Conservation (phyloP, 2,797 vertebrate species). For the Mico argentatus region DNA sequence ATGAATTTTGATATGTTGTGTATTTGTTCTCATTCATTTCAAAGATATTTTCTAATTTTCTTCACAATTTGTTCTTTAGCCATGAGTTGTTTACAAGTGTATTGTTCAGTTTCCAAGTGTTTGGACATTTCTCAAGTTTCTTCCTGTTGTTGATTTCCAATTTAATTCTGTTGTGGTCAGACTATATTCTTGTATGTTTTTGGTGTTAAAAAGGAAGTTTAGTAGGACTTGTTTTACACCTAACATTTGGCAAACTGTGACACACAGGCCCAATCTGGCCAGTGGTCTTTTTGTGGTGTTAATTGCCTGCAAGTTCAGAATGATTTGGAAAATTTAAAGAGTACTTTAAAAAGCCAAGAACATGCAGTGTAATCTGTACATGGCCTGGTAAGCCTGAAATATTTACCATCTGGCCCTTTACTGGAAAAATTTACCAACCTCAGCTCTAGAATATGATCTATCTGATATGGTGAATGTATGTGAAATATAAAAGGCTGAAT, state of each 20-base stretch:
- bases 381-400: not conserved
- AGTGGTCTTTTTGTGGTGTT: not conserved
- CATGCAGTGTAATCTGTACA: not conserved
- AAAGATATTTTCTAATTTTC: not conserved
- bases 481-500: not conserved
- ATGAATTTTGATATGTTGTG: not conserved
- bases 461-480: not conserved
- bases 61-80: not conserved
- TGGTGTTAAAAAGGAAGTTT: not conserved
- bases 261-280: not conserved
- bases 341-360: not conserved
- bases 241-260: not conserved
- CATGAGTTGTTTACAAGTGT: not conserved
- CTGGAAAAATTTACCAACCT: not conserved
- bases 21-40: not conserved
- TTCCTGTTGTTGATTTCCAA: not conserved
- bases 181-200: not conserved
- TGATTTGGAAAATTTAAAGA: not conserved
- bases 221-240: not conserved
- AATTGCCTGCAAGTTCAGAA: not conserved
- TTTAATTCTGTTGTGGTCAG: not conserved
- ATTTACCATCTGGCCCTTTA: not conserved
- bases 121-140: not conserved
- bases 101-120: not conserved
- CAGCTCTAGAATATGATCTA: not conserved